Percentiles rank a stretch among this genome's conserved stretches.
These are phyloP conservation scores for Aphelenchoides bicaudatus DNA, from an alignment of 2,888 invertebrate genomes.

Conservation along the genomic window DNA sequence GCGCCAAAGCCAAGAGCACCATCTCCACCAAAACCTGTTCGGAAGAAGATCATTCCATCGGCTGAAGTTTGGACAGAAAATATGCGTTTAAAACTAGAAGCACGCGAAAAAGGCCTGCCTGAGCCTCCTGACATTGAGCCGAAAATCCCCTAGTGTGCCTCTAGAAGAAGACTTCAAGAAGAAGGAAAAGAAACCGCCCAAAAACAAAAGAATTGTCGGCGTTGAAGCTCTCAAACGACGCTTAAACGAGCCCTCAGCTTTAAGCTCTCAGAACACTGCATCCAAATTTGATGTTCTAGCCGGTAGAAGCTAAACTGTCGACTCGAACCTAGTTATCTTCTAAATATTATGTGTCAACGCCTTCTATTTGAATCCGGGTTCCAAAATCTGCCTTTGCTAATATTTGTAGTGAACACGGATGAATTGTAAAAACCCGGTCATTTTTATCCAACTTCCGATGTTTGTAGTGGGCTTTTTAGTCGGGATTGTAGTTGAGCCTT, in stretches of 20 bases:
- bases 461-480: too few species aligned
- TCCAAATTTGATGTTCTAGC: slow-evolving; percentile 9
- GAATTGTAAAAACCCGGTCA: too few species aligned
- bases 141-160: too few species aligned
- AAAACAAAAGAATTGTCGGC: slow-evolving; percentile 16
- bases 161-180: neutral
- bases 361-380: too few species aligned
- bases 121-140: slow-evolving; percentile 29
- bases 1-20: slow-evolving; percentile 1
- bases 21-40: slow-evolving; percentile 11
- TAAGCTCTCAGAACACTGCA: neutral
- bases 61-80: slow-evolving; percentile 41
- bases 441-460: too few species aligned
- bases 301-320: too few species aligned
- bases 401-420: too few species aligned
- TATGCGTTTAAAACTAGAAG: slow-evolving; percentile 35
- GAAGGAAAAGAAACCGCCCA: slow-evolving; percentile 17
- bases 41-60: slow-evolving; percentile 29
- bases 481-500: too few species aligned
- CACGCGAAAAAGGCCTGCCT: slow-evolving; percentile 30
- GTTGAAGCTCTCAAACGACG: neutral
- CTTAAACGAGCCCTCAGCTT: neutral
- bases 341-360: too few species aligned
- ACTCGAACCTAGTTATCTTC: too few species aligned
- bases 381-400: too few species aligned